Evolutionary conservation across 2,888 invertebrate species (phyloP).

Genomic region (Drosophila testacea): DNA sequence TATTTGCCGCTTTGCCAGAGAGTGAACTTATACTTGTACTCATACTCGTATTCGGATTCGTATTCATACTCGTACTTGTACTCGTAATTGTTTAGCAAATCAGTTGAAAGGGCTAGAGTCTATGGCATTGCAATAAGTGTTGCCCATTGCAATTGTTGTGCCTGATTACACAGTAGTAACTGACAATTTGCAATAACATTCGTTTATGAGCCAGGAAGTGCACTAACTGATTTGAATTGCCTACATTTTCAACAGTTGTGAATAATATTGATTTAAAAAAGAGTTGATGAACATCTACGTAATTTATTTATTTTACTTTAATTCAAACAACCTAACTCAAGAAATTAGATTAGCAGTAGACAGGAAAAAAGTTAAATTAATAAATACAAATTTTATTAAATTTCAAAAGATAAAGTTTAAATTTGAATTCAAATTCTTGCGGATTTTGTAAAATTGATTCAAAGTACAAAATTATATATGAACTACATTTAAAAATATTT

Average conservation of each 20-base stretch:
- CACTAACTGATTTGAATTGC: slow-evolving; percentile 16
- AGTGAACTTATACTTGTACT: slow-evolving; percentile 23
- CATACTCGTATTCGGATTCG: slow-evolving; percentile 16
- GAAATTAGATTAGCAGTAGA: no score
- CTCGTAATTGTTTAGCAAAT: slow-evolving; percentile 80
- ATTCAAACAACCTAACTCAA: no score
- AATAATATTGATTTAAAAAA: neutral
- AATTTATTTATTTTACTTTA: no score
- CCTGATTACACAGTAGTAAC: slow-evolving; percentile 77
- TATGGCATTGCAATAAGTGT: slow-evolving; percentile 47
- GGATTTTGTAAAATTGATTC: no score
- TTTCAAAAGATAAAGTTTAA: no score
- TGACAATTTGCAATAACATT: slow-evolving; percentile 69
- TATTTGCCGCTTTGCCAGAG: slow-evolving; percentile 69
- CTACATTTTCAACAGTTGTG: neutral
- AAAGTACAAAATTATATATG: no score
- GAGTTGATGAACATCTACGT: no score
- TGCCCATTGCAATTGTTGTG: slow-evolving; percentile 40
- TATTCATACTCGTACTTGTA: slow-evolving; percentile 58
- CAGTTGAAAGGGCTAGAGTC: slow-evolving; percentile 60
- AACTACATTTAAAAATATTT: no score
- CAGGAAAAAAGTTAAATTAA: no score
- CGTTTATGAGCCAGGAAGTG: slow-evolving; percentile 42
- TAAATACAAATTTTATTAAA: no score
- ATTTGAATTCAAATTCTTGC: no score